Conservation (phyloP, 2,113 vertebrate genomes). For the human region GRCh38 chr20:4853001-4853500, state of each 20-base stretch:
- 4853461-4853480: constrained; percentile 74
- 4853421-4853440: constrained; percentile 72
- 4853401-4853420: constrained; percentile 58
- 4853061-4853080: not conserved
- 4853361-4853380: not conserved
- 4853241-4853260: not conserved
- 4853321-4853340: accelerated
- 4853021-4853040: not conserved
- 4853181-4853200: not conserved
- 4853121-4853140: not conserved
- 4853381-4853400: not conserved
- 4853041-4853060: not conserved
- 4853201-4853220: not conserved
- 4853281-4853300: not conserved
- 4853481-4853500: constrained; percentile 84
- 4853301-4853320: not conserved
- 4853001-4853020: not conserved
- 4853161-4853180: accelerated
- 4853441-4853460: constrained; percentile 67
- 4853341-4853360: not conserved
- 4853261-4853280: not conserved
- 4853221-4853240: not conserved
- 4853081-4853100: not conserved
- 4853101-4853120: not conserved
- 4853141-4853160: accelerated